phyloP scores from a whole-genome alignment of 1,140 invertebrate genomes.

The Plodia interpunctella region DNA sequence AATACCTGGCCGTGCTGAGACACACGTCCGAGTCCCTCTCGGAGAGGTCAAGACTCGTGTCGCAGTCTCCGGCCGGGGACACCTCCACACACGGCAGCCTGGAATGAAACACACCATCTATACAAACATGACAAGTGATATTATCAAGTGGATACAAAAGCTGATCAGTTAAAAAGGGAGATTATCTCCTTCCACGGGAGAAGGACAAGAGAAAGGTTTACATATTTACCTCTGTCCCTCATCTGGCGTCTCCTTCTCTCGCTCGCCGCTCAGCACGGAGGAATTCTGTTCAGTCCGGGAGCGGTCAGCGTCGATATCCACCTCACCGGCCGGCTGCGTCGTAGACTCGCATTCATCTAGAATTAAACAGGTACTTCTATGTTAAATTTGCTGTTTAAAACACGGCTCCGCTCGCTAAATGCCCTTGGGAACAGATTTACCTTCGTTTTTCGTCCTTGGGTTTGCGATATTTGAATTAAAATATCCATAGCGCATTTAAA shows the following conservation, averaged over 20 bases:
- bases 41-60: conserved; percentile 41
- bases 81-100: conserved; percentile 20
- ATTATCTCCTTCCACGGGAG: no score
- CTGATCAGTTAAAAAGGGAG: no score
- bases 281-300: conserved; percentile 48
- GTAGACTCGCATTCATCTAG: conserved; percentile 64
- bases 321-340: conserved; percentile 57
- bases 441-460: no score
- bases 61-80: conserved; percentile 28
- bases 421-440: no score
- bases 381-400: background rate
- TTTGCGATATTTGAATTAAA: no score
- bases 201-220: no score
- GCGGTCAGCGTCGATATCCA: conserved; percentile 52
- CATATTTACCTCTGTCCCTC: background rate
- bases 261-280: background rate
- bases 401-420: no score
- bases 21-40: conserved; percentile 60
- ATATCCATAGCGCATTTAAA: no score
- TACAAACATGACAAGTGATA: no score
- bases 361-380: conserved; percentile 19
- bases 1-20: conserved; percentile 49
- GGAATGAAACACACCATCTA: background rate
- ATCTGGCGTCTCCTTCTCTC: conserved; percentile 16
- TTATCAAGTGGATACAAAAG: no score